These are phyloP conservation scores for Channallabes apus DNA, from an alignment of 2,797 vertebrate species.

Conservation along the genomic window DNA sequence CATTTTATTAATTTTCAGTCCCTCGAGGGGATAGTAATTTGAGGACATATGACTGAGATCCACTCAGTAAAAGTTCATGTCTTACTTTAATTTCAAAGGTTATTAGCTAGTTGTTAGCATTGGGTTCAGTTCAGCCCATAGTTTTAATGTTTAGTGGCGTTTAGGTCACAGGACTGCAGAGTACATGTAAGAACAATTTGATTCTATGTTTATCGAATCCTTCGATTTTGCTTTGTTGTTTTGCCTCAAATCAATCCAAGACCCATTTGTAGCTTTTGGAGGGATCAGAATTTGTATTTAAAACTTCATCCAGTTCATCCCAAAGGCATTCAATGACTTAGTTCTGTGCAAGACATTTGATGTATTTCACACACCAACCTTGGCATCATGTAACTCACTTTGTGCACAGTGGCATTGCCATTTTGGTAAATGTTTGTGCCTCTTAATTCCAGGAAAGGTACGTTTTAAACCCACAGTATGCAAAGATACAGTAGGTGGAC, in stretches of 20 bases:
- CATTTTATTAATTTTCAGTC: conserved; percentile 54
- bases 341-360: not conserved
- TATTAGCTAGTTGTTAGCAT: not conserved
- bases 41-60: conserved; percentile 43
- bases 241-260: not conserved
- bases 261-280: not conserved
- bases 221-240: not conserved
- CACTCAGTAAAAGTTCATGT: conserved; percentile 20
- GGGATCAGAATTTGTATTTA: not conserved
- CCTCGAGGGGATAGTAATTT: conserved; percentile 60
- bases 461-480: not conserved
- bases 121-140: not conserved
- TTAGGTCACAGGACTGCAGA: not conserved
- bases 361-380: not conserved
- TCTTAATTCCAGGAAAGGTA: not conserved
- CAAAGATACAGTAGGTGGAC: too few relatives aligned
- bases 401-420: not conserved
- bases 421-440: not conserved
- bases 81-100: conserved; percentile 21
- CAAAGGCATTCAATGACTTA: not conserved
- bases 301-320: not conserved
- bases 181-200: not conserved
- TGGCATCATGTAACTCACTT: not conserved
- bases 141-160: not conserved
- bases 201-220: not conserved